These are phyloP conservation scores for Tethya wilhelma DNA, from an alignment of 37 sponge, comb jelly and placozoan genomes.

Conservation along the genomic window DNA sequence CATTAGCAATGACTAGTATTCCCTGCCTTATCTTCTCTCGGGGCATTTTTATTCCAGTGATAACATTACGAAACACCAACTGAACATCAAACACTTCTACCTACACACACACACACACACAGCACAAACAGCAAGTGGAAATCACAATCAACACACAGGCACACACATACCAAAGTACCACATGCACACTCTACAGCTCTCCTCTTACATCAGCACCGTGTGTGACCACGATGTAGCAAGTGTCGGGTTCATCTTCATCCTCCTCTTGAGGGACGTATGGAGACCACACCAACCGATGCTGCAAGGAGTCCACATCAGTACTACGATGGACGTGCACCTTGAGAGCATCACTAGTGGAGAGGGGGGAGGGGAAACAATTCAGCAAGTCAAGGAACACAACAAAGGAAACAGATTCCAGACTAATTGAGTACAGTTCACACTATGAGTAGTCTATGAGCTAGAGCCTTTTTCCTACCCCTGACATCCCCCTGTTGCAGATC, in stretches of 20 bases:
- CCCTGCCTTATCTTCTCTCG: conserved; percentile 21
- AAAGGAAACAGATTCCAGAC: too few relatives aligned
- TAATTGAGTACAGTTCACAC: too few relatives aligned
- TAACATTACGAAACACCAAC: conserved; percentile 4
- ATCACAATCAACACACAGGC: not conserved
- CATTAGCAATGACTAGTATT: conserved; percentile 25
- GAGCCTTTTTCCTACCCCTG: too few relatives aligned
- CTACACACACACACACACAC: conserved; percentile 23
- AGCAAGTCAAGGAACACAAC: not conserved
- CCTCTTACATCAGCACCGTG: conserved; percentile 61
- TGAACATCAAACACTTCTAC: conserved; percentile 62
- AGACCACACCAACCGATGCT: conserved; percentile 81
- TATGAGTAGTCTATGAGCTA: too few relatives aligned
- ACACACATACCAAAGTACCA: not conserved
- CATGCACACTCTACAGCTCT: not conserved
- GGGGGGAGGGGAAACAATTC: not conserved
- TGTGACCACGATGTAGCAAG: conserved; percentile 34
- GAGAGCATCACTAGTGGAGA: conserved; percentile 13
- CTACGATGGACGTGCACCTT: conserved; percentile 19
- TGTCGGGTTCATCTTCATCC: conserved; percentile 57
- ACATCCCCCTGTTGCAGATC: too few relatives aligned
- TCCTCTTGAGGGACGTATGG: conserved; percentile 57
- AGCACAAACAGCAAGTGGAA: not conserved
- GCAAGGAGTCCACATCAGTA: conserved; percentile 12
- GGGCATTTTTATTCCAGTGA: conserved; percentile 1